phyloP scores from a whole-genome alignment of 2,888 invertebrate species.

The Lobophora halterata region DNA sequence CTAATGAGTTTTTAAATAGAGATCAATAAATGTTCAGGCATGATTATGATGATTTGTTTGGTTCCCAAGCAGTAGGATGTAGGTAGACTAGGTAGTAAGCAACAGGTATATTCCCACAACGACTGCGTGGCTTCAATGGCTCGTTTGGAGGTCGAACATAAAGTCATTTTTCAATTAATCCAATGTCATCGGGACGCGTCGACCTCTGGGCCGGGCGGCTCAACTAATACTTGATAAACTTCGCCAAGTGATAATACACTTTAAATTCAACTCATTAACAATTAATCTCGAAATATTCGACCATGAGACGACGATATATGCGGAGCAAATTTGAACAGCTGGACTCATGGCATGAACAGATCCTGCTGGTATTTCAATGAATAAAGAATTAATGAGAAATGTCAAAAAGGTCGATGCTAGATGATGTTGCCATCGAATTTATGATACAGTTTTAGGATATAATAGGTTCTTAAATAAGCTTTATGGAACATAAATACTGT shows the following conservation, averaged over 20 bases:
- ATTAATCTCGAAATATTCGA: constrained; percentile 35
- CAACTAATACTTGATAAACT: constrained; percentile 27
- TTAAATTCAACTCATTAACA: constrained; percentile 41
- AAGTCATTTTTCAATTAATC: constrained; percentile 74
- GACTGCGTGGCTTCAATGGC: constrained; percentile 51
- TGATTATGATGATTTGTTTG: constrained; percentile 47
- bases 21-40: constrained; percentile 69
- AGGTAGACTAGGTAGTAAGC: too few species aligned
- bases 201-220: constrained; percentile 54
- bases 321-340: constrained; percentile 58
- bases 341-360: constrained; percentile 36
- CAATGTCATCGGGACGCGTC: constrained; percentile 70
- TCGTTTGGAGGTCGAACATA: constrained; percentile 61
- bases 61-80: constrained; percentile 23
- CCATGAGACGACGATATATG: constrained; percentile 37
- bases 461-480: too few species aligned
- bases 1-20: constrained; percentile 51
- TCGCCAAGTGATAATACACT: constrained; percentile 39
- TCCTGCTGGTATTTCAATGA: constrained; percentile 30
- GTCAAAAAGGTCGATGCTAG: constrained; percentile 26
- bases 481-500: too few species aligned
- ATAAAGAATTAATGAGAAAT: constrained; percentile 23
- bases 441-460: constrained; percentile 1
- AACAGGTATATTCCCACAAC: constrained; percentile 55
- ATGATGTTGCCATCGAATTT: constrained; percentile 6